These are phyloP conservation scores for Plecotus auritus DNA, from an alignment of 2,113 vertebrate genomes.

Conservation along the genomic window DNA sequence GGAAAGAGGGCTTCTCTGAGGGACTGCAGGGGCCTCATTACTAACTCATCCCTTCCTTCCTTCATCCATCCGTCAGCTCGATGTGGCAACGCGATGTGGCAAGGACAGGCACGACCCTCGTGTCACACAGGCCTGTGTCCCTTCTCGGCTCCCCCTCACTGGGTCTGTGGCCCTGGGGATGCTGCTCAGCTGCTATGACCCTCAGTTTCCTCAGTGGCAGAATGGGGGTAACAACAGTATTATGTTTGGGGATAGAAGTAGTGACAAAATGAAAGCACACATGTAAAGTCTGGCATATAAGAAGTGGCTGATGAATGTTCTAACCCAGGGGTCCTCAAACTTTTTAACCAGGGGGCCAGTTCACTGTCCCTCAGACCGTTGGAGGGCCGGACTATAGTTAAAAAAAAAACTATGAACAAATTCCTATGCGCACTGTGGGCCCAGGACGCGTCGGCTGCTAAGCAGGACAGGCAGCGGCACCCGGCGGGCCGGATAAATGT, in stretches of 20 bases:
- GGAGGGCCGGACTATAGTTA: too few relatives aligned
- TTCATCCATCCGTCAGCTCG: neutral
- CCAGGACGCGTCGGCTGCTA: too few relatives aligned
- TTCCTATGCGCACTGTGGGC: too few relatives aligned
- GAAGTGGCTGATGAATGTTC: rapidly evolving
- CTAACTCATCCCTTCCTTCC: neutral
- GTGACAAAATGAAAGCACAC: neutral
- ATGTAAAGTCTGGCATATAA: neutral
- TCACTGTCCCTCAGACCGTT: too few relatives aligned
- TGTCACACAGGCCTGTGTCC: rapidly evolving
- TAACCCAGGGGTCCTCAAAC: too few relatives aligned
- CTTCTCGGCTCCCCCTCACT: too few relatives aligned
- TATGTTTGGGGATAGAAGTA: neutral
- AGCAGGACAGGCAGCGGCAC: too few relatives aligned
- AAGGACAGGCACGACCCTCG: neutral
- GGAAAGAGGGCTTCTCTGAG: neutral
- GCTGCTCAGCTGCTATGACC: neutral
- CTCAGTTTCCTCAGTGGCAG: neutral
- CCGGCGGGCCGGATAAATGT: too few relatives aligned
- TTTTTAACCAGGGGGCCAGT: too few relatives aligned
- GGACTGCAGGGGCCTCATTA: neutral
- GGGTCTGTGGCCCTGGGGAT: neutral
- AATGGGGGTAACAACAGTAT: neutral
- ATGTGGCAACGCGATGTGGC: rapidly evolving
- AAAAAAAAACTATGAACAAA: too few relatives aligned